These are phyloP conservation scores for Bubalus kerabau DNA, from an alignment of 2,113 vertebrate genomes.

Conservation along the genomic window DNA sequence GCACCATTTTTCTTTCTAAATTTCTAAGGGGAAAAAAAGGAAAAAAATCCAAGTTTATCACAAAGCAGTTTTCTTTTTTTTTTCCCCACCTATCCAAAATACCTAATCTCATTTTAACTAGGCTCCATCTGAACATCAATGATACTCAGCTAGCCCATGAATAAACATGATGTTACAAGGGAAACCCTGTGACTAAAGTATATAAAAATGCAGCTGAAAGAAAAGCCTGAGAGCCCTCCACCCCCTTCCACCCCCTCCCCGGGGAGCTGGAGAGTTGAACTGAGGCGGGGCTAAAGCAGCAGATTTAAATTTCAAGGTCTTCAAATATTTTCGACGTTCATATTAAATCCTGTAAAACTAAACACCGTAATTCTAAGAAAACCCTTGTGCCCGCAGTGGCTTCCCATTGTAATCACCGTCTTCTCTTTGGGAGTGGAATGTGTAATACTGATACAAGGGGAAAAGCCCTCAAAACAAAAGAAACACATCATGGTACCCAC, in stretches of 20 bases:
- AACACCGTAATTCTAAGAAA: constrained; percentile 50
- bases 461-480: neutral
- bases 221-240: constrained; percentile 48
- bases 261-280: neutral
- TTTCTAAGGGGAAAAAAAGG: neutral
- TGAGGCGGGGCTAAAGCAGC: constrained; percentile 57
- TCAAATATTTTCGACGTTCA: constrained; percentile 38
- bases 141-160: constrained; percentile 73
- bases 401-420: constrained; percentile 34
- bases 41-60: neutral
- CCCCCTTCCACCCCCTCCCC: neutral
- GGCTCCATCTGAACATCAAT: constrained; percentile 63
- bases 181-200: constrained; percentile 74
- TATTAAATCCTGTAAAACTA: constrained; percentile 45
- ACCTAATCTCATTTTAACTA: constrained; percentile 70
- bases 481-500: neutral
- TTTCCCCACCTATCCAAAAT: constrained; percentile 42
- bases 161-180: constrained; percentile 76
- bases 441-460: neutral
- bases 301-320: constrained; percentile 64
- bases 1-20: constrained; percentile 59
- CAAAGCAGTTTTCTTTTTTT: constrained; percentile 54
- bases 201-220: constrained; percentile 75
- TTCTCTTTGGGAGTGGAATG: constrained; percentile 23
- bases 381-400: neutral